Evolutionary conservation across 2,113 vertebrate genomes (phyloP), one percentile per base, ranked within the genome.

Genomic region (Eublepharis macularius): DNA sequence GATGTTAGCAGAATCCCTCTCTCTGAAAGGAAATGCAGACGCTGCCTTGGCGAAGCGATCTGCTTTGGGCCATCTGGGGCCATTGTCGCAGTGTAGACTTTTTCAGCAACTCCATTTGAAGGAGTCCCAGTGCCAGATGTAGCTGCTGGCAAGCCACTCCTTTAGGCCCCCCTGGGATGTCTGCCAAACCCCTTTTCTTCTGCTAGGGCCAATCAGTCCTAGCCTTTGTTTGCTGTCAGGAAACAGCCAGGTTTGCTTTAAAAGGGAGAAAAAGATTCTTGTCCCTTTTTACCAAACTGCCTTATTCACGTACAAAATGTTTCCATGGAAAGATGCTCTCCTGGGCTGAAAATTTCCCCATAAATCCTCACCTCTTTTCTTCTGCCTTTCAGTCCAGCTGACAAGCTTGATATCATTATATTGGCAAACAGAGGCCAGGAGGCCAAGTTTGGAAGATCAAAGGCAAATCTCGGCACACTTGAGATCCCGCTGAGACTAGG

Each of bases 381-480:
- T 93, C 92, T 87, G 86, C 80, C 75, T 89, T 92, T 94, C 81
- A 90, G 2, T 86, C 88, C 86, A 84, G 74, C 88, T 91, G 92
- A 94, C 92, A 93, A 94, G 89, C 85, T 93, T 87, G 94, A 94
- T 95, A 94, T 94, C 92, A 92, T 94, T 94, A 94, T 92, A 94
- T 93, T 90, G 88, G 80, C 88, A 90, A 89, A 89, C 88, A 83
- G 85, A 88, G 88, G 76, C 89, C 86, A 70, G 73, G 0, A 2
- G 87, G 88, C 90, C 92, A 92, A 92, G 91, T 93, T 88, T 90
- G 75, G 74, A 86, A 91, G 94, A 94, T 92, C 84, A 93, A 93
- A 94, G 92, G 69, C 88, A 88, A 83, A 88, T 91, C 87, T 92
- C 88, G 85, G 85, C 83, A 90, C 93, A 92, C 82, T 86, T 82